A percentile compares a stretch with the other conserved stretches of the same genome.
These are phyloP conservation scores for Acrocephalus arundinaceus DNA, from an alignment of 2,113 vertebrate genomes.

Conservation along the genomic window DNA sequence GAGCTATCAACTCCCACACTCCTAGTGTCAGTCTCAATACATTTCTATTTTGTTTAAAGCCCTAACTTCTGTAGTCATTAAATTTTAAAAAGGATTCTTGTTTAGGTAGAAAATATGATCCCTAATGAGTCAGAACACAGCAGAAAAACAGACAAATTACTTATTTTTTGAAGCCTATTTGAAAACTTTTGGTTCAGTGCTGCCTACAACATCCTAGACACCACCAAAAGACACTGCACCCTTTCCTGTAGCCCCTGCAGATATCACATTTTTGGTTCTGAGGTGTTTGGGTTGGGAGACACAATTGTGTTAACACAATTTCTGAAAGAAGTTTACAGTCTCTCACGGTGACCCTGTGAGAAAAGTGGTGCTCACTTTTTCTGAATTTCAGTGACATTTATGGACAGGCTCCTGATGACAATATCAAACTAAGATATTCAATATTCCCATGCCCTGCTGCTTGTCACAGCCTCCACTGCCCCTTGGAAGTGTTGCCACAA, in stretches of 20 bases:
- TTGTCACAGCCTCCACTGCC: background rate
- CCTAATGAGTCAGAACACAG: background rate
- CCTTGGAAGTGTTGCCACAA: constrained; percentile 7
- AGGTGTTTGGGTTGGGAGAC: background rate
- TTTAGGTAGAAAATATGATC: background rate
- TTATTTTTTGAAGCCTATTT: background rate
- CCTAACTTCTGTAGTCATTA: background rate
- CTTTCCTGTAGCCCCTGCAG: background rate
- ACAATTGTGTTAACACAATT: background rate
- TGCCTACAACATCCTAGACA: background rate
- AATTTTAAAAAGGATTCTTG: background rate
- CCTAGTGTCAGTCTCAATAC: background rate
- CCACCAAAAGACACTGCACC: background rate
- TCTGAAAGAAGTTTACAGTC: background rate
- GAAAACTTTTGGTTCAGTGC: background rate
- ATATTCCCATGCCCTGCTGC: background rate
- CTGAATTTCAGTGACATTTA: background rate
- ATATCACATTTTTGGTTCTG: background rate
- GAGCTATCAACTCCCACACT: constrained; percentile 27
- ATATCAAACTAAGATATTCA: background rate
- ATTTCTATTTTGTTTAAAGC: constrained; percentile 2
- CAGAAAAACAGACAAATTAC: background rate
- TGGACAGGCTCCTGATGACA: background rate
- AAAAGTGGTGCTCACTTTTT: background rate
- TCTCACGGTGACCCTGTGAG: background rate